Conservation (phyloP, 1,140 invertebrate genomes). For the Diploscapter pachys region DNA sequence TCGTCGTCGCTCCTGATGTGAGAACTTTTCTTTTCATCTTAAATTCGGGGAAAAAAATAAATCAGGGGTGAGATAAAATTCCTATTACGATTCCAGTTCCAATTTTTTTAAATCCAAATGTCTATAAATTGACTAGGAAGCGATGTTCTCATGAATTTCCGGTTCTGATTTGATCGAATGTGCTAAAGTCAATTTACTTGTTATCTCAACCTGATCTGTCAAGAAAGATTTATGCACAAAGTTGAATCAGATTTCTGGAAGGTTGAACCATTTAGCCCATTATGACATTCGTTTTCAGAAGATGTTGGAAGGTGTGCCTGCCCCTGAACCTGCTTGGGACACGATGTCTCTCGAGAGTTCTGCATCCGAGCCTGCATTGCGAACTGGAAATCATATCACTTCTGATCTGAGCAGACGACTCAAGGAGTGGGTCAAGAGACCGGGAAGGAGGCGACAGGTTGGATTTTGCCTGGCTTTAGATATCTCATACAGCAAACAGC, state of each 20-base stretch:
- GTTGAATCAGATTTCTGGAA: too few species aligned
- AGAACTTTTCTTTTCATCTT: not conserved
- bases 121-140: too few species aligned
- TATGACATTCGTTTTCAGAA: not conserved
- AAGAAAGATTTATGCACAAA: too few species aligned
- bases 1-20: too few species aligned
- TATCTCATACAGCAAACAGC: too few species aligned
- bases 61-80: too few species aligned
- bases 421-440: constrained; percentile 18
- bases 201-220: too few species aligned
- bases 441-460: constrained; percentile 15
- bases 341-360: constrained; percentile 18
- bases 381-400: not conserved
- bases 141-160: too few species aligned
- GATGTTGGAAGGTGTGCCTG: constrained; percentile 2
- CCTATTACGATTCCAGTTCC: not conserved
- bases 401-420: constrained; percentile 18
- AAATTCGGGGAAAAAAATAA: too few species aligned
- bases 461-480: too few species aligned
- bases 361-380: constrained; percentile 11
- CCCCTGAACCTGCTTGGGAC: constrained; percentile 8
- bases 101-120: not conserved
- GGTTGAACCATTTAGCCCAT: not conserved
- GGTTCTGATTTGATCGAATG: too few species aligned
- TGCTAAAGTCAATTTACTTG: too few species aligned